Evolutionary conservation across 2,888 invertebrate species (phyloP).

Genomic region (Cosmopolites sordidus): DNA sequence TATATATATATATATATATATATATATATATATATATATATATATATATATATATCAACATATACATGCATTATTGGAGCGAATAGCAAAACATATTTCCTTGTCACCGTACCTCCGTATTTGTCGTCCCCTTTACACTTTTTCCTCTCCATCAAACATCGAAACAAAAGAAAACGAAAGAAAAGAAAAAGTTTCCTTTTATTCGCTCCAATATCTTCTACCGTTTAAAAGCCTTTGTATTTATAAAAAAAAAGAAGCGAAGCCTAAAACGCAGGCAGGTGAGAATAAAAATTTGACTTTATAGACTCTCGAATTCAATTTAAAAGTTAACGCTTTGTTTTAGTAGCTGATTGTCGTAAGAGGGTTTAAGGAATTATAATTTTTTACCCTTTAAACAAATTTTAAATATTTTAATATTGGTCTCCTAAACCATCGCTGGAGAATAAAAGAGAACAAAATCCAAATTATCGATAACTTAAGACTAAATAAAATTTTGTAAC

Average conservation of each 20-base stretch:
- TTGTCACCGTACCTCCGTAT: constrained; percentile 5
- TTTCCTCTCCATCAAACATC: constrained; percentile 10
- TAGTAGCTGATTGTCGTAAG: too few species aligned
- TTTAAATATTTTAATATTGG: too few species aligned
- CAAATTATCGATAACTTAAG: too few species aligned
- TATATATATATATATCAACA: too few species aligned
- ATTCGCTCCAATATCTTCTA: constrained; percentile 10
- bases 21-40: too few species aligned
- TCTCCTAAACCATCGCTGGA: too few species aligned
- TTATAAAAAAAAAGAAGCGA: background rate
- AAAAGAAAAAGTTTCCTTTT: constrained; percentile 14
- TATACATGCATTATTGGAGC: too few species aligned
- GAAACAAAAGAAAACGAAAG: constrained; percentile 19
- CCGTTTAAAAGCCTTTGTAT: background rate
- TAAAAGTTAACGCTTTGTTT: background rate
- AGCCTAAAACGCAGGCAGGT: background rate
- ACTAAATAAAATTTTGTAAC: too few species aligned
- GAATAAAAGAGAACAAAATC: too few species aligned
- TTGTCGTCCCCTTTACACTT: background rate
- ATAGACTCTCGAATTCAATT: background rate
- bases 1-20: too few species aligned
- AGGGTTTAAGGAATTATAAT: too few species aligned
- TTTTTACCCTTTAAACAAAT: too few species aligned
- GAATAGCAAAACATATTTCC: constrained; percentile 9
- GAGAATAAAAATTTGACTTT: background rate